Evolutionary conservation across 2,797 vertebrate genomes (phyloP).

Genomic region (Falco concolor): DNA sequence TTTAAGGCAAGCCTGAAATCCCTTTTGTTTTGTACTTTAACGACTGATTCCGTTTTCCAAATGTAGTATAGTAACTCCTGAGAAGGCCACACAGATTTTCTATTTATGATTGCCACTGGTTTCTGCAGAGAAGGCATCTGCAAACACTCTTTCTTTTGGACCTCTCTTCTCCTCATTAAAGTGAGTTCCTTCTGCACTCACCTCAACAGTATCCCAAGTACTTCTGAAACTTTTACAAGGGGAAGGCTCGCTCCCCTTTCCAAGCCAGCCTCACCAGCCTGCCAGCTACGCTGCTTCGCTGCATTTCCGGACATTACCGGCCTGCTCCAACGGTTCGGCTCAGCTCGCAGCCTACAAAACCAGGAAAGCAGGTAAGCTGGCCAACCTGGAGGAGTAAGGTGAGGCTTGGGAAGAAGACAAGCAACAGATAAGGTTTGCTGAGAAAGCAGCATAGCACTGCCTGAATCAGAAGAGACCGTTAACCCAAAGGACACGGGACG

Average conservation of each 20-base stretch:
- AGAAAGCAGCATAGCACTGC: neutral
- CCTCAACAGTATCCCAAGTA: neutral
- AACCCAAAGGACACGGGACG: neutral
- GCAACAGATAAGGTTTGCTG: neutral
- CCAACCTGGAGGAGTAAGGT: neutral
- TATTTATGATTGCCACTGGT: rapidly evolving
- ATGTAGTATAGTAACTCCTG: neutral
- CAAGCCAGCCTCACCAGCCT: rapidly evolving
- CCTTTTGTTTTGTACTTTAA: neutral
- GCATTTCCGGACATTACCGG: neutral
- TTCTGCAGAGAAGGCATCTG: neutral
- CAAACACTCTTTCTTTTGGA: neutral
- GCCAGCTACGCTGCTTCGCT: neutral
- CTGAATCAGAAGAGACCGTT: neutral
- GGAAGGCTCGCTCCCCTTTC: neutral
- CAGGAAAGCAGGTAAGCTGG: neutral
- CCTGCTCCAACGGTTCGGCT: neutral
- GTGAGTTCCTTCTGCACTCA: neutral
- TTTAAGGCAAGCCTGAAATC: slow-evolving; percentile 19
- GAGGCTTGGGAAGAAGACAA: neutral
- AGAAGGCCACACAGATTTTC: neutral
- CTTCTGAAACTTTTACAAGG: neutral
- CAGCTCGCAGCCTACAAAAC: neutral
- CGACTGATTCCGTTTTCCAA: neutral
- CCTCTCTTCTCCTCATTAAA: neutral